Percentiles rank a stretch among this genome's conserved stretches.
phyloP scores from a whole-genome alignment of 2,113 vertebrate species.

The human (Homo sapiens) region DNA sequence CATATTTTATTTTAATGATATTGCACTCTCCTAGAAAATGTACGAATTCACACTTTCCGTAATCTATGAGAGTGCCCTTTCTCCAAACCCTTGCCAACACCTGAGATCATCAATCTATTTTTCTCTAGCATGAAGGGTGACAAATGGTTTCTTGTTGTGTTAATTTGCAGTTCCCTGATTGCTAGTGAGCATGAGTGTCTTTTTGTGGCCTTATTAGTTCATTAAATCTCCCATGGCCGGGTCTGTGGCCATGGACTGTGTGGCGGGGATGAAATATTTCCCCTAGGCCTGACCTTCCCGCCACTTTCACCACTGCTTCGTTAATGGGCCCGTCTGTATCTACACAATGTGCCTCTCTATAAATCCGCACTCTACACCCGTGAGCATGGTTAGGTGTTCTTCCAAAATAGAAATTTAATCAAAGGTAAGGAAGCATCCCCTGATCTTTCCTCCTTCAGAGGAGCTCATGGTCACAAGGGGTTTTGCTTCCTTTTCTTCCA shows the following conservation, averaged over 20 bases:
- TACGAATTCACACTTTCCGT: not conserved
- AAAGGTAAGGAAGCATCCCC: not conserved
- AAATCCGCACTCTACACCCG: not conserved
- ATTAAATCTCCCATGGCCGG: not conserved
- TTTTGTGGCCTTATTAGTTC: not conserved
- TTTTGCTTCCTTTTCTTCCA: fast-evolving
- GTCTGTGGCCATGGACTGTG: not conserved
- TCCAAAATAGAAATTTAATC: not conserved
- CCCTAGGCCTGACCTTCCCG: fast-evolving
- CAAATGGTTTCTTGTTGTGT: not conserved
- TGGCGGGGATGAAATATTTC: not conserved
- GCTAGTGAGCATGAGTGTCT: not conserved
- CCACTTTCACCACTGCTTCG: fast-evolving
- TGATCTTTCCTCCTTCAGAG: fast-evolving
- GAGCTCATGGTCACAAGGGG: fast-evolving
- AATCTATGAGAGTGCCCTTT: too few species aligned
- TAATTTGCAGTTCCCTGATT: not conserved
- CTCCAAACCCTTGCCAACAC: not conserved
- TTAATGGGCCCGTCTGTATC: fast-evolving
- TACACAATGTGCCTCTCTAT: fast-evolving
- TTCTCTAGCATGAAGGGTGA: not conserved
- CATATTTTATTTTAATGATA: not conserved
- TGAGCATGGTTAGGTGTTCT: not conserved
- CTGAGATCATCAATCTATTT: not conserved
- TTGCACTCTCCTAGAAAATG: not conserved